phyloP scores from a whole-genome alignment of 2,113 vertebrate genomes.

The Actinemys pallida region DNA sequence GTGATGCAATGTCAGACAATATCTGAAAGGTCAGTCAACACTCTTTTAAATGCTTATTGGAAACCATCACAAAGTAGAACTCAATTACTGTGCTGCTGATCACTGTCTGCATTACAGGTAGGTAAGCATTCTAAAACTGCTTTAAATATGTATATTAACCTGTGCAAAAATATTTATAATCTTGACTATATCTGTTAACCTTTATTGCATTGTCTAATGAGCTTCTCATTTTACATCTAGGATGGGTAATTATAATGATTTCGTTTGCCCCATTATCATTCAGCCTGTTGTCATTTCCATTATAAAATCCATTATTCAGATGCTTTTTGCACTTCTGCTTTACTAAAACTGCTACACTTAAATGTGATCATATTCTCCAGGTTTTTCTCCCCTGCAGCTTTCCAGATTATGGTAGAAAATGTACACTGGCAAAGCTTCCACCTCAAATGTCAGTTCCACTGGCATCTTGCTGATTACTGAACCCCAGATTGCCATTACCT shows the following conservation, averaged over 20 bases:
- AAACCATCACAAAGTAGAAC: constrained; percentile 24
- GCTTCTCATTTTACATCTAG: constrained; percentile 18
- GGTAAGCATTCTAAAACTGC: constrained; percentile 25
- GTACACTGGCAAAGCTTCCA: neutral
- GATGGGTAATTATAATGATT: neutral
- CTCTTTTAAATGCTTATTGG: constrained; percentile 17
- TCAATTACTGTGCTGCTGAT: constrained; percentile 8
- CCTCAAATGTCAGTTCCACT: neutral
- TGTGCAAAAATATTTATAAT: constrained; percentile 1
- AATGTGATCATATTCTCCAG: fast-evolving
- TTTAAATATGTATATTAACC: constrained; percentile 42
- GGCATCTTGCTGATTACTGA: neutral
- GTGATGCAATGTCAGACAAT: neutral
- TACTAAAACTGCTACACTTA: neutral
- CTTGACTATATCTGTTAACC: neutral
- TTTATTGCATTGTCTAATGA: neutral
- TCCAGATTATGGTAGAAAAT: fast-evolving
- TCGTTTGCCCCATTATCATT: constrained; percentile 24
- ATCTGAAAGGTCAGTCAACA: constrained; percentile 13
- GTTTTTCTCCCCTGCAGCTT: neutral
- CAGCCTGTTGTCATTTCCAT: constrained; percentile 6
- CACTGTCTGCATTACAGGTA: constrained; percentile 4
- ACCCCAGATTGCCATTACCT: neutral
- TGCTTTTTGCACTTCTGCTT: neutral
- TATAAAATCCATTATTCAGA: constrained; percentile 23